These are phyloP conservation scores for Rattus norvegicus DNA, from an alignment of 2,113 vertebrate genomes.

Conservation along the genomic window DNA sequence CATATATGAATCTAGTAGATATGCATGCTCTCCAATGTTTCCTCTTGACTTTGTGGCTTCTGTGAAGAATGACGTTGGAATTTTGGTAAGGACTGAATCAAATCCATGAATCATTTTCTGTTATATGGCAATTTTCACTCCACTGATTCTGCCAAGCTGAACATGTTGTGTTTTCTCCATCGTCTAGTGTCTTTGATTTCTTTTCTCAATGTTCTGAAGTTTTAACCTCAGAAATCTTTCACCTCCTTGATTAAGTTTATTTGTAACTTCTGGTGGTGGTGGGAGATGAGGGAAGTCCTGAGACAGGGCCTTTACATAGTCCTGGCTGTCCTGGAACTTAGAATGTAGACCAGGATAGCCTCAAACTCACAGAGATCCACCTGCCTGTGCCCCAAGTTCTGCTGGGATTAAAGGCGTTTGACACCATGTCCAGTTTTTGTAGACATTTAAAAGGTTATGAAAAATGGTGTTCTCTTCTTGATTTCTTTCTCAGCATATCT, in stretches of 20 bases:
- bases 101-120: not conserved
- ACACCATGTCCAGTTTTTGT: not conserved
- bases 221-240: not conserved
- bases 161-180: not conserved
- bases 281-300: not conserved
- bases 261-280: not conserved
- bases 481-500: not conserved
- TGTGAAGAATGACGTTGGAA: not conserved
- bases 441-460: not conserved
- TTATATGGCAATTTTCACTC: not conserved
- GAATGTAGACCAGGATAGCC: not conserved
- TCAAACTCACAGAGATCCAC: not conserved
- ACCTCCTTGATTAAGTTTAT: not conserved
- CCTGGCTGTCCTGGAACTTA: not conserved
- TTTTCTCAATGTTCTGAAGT: not conserved
- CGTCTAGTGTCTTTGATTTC: not conserved
- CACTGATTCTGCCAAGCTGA: not conserved
- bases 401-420: not conserved
- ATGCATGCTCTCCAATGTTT: too few species aligned
- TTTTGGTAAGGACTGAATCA: not conserved
- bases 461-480: not conserved
- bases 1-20: not conserved
- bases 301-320: not conserved
- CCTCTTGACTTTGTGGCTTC: not conserved
- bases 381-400: not conserved